phyloP scores from a whole-genome alignment of 2,797 vertebrate species.

The Helicolenus hilgendorfi region DNA sequence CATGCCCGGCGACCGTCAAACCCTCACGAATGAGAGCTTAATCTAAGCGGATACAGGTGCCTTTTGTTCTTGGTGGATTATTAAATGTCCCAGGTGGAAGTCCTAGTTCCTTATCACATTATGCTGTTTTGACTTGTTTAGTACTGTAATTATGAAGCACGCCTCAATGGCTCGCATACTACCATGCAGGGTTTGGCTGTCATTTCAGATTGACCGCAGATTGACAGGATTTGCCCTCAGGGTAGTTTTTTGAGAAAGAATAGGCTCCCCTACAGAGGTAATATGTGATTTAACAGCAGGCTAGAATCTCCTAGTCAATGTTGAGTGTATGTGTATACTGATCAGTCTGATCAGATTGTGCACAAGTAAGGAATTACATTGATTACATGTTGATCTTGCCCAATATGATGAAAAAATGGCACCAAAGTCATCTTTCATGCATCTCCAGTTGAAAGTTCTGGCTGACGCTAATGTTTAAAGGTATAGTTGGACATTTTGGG shows the following conservation, averaged over 20 bases:
- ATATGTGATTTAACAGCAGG: neutral
- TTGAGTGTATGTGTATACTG: neutral
- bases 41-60: slow-evolving; percentile 59
- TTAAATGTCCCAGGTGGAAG: slow-evolving; percentile 67
- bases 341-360: neutral
- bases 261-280: neutral
- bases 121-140: slow-evolving; percentile 53
- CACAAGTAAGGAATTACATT: neutral
- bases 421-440: neutral
- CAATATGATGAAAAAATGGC: neutral
- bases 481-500: neutral
- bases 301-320: neutral
- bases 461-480: neutral
- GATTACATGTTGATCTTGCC: neutral
- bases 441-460: neutral
- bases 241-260: neutral
- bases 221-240: neutral
- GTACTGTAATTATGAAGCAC: slow-evolving; percentile 52
- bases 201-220: slow-evolving; percentile 1
- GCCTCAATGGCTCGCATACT: slow-evolving; percentile 53
- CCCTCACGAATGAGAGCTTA: slow-evolving; percentile 29
- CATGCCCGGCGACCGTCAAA: slow-evolving; percentile 59
- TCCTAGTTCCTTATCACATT: slow-evolving; percentile 55
- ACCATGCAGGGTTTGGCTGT: slow-evolving; percentile 10
- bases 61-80: slow-evolving; percentile 52